Percentiles rank a stretch among this genome's conserved stretches.
Conservation (phyloP, 2,888 invertebrate species). For the Rhogogaster chlorosoma region DNA sequence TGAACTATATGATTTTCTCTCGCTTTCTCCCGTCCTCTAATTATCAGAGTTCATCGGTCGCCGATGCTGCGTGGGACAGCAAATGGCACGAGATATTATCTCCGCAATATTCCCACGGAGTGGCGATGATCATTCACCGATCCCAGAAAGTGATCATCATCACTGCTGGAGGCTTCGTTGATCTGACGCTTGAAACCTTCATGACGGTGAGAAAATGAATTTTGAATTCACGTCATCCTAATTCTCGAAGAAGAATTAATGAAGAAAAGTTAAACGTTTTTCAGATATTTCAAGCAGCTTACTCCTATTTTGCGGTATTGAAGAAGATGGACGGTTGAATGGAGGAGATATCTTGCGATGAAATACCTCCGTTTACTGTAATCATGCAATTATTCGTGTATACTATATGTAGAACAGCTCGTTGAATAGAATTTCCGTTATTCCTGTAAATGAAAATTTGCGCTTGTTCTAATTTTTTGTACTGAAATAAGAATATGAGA, state of each 20-base stretch:
- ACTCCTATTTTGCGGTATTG: conserved; percentile 22
- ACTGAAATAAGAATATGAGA: too few relatives aligned
- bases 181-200: neutral
- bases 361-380: neutral
- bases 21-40: neutral
- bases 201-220: neutral
- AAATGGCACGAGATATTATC: conserved; percentile 8
- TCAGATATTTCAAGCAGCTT: conserved; percentile 5
- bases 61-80: neutral
- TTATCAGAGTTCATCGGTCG: conserved; percentile 10
- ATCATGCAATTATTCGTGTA: neutral
- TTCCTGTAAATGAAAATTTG: too few relatives aligned
- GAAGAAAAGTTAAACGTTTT: too few relatives aligned
- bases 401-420: neutral
- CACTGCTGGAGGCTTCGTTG: conserved; percentile 15
- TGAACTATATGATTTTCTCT: neutral
- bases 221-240: neutral
- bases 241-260: neutral
- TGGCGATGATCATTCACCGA: neutral
- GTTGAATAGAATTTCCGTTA: too few relatives aligned
- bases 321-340: neutral
- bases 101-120: neutral
- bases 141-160: neutral
- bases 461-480: too few relatives aligned
- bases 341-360: neutral